Percentiles rank a stretch among this genome's conserved stretches.
Conservation (phyloP, 2,888 invertebrate genomes). For the Halictus quadricinctus region DNA sequence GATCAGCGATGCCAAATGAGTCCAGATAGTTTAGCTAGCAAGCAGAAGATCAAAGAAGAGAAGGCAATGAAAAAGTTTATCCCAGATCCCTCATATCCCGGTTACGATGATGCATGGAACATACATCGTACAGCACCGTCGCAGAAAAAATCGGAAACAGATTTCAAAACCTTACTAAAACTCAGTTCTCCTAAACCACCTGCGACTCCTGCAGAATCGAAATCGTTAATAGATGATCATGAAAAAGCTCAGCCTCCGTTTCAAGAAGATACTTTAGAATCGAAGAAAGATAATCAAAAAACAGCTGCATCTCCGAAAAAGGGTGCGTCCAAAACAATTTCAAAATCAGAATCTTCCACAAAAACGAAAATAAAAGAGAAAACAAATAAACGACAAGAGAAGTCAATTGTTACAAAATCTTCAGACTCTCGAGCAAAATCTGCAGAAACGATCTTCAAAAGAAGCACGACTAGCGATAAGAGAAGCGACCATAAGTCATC, state of each 20-base stretch:
- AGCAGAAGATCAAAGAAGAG: conserved; percentile 19
- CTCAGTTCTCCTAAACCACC: conserved; percentile 49
- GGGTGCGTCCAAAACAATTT: not conserved
- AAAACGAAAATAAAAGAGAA: not conserved
- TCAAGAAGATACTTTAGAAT: not conserved
- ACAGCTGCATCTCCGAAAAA: not conserved
- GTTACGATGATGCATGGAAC: conserved; percentile 64
- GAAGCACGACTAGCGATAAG: not conserved
- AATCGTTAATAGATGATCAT: not conserved
- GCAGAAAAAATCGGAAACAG: conserved; percentile 45
- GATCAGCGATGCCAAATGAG: conserved; percentile 57
- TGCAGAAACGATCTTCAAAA: not conserved
- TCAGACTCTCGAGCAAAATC: not conserved
- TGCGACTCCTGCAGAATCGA: conserved; percentile 12
- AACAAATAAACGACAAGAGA: not conserved
- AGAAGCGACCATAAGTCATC: too few relatives aligned
- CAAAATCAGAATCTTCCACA: not conserved
- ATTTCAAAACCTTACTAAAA: conserved; percentile 63
- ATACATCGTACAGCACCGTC: conserved; percentile 62
- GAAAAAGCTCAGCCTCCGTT: not conserved
- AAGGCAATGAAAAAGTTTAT: conserved; percentile 52
- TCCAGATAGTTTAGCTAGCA: conserved; percentile 36
- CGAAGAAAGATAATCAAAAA: not conserved
- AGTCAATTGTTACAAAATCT: not conserved
- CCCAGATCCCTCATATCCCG: conserved; percentile 58